These are phyloP conservation scores for Caenorhabditis afra DNA, from an alignment of 2,888 invertebrate genomes.

Conservation along the genomic window DNA sequence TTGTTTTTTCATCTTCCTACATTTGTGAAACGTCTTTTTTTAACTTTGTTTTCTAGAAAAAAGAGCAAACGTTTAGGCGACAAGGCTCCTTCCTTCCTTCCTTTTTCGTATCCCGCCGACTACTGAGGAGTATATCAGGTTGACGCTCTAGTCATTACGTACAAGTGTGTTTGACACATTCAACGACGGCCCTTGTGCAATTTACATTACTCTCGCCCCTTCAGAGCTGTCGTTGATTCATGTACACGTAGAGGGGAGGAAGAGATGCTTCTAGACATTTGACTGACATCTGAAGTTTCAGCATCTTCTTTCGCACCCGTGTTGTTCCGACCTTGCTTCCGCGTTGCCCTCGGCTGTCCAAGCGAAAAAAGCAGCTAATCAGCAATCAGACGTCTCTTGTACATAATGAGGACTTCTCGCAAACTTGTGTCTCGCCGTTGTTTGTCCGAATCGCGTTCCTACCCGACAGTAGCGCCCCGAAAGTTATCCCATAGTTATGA, in stretches of 20 bases:
- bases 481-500: neutral
- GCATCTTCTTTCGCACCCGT: neutral
- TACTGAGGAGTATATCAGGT: constrained; percentile 49
- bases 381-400: constrained; percentile 33
- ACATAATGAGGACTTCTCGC: constrained; percentile 39
- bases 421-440: neutral
- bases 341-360: constrained; percentile 31
- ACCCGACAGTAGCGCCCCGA: neutral
- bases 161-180: constrained; percentile 58
- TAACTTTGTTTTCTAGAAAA: neutral
- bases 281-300: constrained; percentile 55
- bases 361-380: constrained; percentile 26
- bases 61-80: too few species aligned
- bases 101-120: constrained; percentile 2
- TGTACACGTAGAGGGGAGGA: neutral
- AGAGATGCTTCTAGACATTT: constrained; percentile 30
- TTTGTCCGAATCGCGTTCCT: constrained; percentile 3
- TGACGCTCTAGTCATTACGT: constrained; percentile 26
- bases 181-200: constrained; percentile 36
- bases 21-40: neutral
- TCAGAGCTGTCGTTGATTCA: constrained; percentile 55
- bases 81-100: neutral
- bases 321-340: constrained; percentile 6
- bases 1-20: neutral
- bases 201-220: constrained; percentile 52